These are phyloP conservation scores for Hoplostethus atlanticus DNA, from an alignment of 2,797 vertebrate genomes.

Conservation along the genomic window DNA sequence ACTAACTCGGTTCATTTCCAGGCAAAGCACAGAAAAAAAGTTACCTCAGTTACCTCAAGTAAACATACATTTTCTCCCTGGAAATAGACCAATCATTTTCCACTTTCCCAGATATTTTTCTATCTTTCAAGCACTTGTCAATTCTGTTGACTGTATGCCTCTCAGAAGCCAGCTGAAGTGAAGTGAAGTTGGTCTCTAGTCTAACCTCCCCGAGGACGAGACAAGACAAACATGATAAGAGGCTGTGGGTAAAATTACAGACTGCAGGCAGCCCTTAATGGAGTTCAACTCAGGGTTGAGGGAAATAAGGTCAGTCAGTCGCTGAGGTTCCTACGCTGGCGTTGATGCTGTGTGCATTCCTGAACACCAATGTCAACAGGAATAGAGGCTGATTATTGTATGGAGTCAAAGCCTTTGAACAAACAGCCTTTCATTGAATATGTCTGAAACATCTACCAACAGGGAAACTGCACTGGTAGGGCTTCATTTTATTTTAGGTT, in stretches of 20 bases:
- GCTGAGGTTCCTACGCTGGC: slow-evolving; percentile 49
- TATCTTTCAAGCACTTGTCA: slow-evolving; percentile 32
- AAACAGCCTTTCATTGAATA: background rate
- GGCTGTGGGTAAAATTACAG: slow-evolving; percentile 85
- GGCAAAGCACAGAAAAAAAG: background rate
- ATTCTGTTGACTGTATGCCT: slow-evolving; percentile 27
- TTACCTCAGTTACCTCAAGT: background rate
- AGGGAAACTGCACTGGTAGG: slow-evolving; percentile 1
- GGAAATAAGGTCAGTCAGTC: slow-evolving; percentile 79
- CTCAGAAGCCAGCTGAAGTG: slow-evolving; percentile 42
- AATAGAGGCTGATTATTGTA: slow-evolving; percentile 59
- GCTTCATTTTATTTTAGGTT: slow-evolving; percentile 18
- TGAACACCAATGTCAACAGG: slow-evolving; percentile 59
- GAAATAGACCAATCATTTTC: slow-evolving; percentile 7
- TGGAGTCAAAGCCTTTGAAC: slow-evolving; percentile 25
- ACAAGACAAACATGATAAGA: slow-evolving; percentile 82
- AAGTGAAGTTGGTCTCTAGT: slow-evolving; percentile 66
- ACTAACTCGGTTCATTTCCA: slow-evolving; percentile 6
- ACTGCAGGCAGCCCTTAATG: slow-evolving; percentile 76
- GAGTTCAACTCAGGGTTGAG: slow-evolving; percentile 83
- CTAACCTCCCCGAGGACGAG: slow-evolving; percentile 69
- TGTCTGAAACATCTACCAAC: slow-evolving; percentile 13
- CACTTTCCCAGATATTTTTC: slow-evolving; percentile 23
- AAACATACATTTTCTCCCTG: background rate
- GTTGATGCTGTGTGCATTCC: slow-evolving; percentile 72